These are phyloP conservation scores for Cheilosia scutellata DNA, from an alignment of 2,888 invertebrate genomes.

Conservation along the genomic window DNA sequence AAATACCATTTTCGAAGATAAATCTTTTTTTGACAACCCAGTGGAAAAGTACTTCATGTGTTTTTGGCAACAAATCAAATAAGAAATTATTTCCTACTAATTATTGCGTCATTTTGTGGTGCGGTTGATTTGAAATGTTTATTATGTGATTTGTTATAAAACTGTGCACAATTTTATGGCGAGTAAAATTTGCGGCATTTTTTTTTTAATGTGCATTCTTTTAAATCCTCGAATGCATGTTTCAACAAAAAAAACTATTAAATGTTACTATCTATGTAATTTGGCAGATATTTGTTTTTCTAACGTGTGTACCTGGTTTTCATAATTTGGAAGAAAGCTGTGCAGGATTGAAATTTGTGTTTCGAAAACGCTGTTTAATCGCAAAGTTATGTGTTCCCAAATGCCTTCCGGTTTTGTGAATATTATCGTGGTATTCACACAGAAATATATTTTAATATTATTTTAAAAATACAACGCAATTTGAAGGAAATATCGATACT, in stretches of 20 bases:
- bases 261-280: no score
- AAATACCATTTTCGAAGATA: neutral
- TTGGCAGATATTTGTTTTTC: no score
- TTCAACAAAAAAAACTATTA: neutral
- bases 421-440: no score
- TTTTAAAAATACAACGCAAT: no score
- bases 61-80: constrained; percentile 64
- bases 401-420: no score
- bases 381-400: no score
- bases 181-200: neutral
- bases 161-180: constrained; percentile 13
- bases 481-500: no score
- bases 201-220: constrained; percentile 14
- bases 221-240: neutral
- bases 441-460: no score
- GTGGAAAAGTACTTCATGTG: constrained; percentile 35
- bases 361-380: no score
- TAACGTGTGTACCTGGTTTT: no score
- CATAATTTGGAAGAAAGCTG: no score
- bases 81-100: constrained; percentile 57
- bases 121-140: constrained; percentile 49
- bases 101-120: constrained; percentile 56
- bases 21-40: neutral
- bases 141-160: constrained; percentile 52
- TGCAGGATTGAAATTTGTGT: no score